These are phyloP conservation scores for Halcyon senegalensis DNA, from an alignment of 2,113 vertebrate genomes.

Conservation along the genomic window DNA sequence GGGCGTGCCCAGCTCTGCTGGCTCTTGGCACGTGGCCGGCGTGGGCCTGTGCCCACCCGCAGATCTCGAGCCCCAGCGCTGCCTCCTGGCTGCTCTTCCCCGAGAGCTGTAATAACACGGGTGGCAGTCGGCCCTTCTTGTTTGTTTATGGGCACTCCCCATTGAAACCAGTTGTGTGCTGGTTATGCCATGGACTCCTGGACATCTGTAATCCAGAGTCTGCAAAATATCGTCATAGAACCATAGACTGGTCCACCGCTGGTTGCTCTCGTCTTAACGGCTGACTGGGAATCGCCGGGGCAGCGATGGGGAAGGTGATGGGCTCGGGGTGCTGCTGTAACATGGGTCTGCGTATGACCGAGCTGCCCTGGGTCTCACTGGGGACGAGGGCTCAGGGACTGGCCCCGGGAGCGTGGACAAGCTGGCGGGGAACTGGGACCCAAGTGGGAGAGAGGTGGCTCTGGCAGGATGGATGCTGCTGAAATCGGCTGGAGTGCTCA, in stretches of 20 bases:
- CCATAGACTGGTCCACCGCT: neutral
- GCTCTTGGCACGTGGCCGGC: neutral
- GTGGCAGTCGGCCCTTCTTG: fast-evolving
- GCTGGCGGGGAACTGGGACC: neutral
- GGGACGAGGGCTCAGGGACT: neutral
- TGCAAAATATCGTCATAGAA: neutral
- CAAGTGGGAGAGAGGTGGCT: no score
- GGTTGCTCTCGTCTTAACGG: neutral
- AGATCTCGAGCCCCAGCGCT: neutral
- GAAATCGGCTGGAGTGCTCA: neutral
- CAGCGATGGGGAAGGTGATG: fast-evolving
- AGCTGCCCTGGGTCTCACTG: neutral
- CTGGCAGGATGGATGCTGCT: neutral
- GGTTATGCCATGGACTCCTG: neutral
- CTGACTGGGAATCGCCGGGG: fast-evolving
- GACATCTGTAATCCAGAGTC: neutral
- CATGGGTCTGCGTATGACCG: fast-evolving
- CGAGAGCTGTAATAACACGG: fast-evolving
- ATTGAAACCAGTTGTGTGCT: fast-evolving
- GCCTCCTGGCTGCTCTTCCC: neutral
- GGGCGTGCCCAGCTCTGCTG: fast-evolving
- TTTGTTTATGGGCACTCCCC: neutral
- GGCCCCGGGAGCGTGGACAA: neutral
- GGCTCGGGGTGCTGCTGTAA: fast-evolving
- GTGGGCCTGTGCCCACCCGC: fast-evolving